Base-by-base conservation (phyloP, 2,113 vertebrate genomes). In the Diadophis punctatus region DNA sequence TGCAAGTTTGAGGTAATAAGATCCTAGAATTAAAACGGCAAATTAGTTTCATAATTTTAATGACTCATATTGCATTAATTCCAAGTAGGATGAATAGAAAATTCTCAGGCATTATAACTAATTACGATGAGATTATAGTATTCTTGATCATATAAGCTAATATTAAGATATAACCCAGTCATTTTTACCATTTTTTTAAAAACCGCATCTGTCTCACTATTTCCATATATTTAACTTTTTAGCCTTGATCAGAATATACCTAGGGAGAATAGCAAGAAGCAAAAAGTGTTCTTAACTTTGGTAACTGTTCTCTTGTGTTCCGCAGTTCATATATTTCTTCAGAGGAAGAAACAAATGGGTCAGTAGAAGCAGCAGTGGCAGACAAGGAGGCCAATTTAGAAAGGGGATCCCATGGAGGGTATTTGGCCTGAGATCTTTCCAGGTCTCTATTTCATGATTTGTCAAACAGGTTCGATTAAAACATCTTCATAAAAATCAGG, bases 21-120 rank as follows among this genome's bases (percentile, higher is more conserved):
- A 97, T 90, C 96, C 92, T 92, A 90, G 94, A 97, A 96, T 95
- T 95, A 95, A 96, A 96, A 95, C 12, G 89, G 95, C 95, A 97
- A 96, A 95, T 95, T 93, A 88, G 94, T 96, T 97, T 96, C 95
- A 92, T 96, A 96, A 97, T 96, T 96, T 96, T 94, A 95, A 94
- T 97, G 97, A 97, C 93, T 97, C 97, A 97, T 91, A 90, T 93
- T 94, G 68, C 93, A 96, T 96, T 97, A 96, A 95, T 93, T 96
- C 94, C 92, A 96, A 94, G 96, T 95, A 96, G 94, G 96, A 94
- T 92, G 97, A 97, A 96, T 90, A 96, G 95, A 96, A 96, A 95
- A 95, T 96, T 96, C 95, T 94, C 94, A 92, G 94, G 96, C 96
- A 97, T 97, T 96, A 96, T 94, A 95, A 95, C 95, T 97, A 96